phyloP scores from a whole-genome alignment of 1,140 invertebrate genomes.

The Proctacanthus coquilletti region DNA sequence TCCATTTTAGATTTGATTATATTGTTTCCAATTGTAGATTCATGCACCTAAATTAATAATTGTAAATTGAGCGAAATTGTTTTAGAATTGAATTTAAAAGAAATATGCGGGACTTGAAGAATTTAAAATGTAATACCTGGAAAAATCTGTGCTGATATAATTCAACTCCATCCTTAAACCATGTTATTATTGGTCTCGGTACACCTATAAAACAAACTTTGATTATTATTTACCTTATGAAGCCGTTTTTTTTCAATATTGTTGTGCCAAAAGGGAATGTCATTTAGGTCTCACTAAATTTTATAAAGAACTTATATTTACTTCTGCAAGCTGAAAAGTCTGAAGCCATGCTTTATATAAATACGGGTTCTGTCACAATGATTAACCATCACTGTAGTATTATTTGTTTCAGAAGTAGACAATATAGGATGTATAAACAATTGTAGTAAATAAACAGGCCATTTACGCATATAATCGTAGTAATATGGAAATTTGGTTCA shows the following conservation, averaged over 20 bases:
- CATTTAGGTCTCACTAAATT: too few species aligned
- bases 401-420: too few species aligned
- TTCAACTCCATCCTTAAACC: constrained; percentile 85
- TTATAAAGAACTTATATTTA: too few species aligned
- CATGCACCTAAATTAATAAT: constrained; percentile 52
- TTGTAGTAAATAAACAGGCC: too few species aligned
- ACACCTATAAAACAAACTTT: constrained; percentile 17
- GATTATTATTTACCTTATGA: neutral
- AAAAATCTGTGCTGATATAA: constrained; percentile 75
- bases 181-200: constrained; percentile 73
- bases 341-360: too few species aligned
- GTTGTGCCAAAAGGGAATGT: too few species aligned
- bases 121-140: constrained; percentile 41
- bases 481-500: too few species aligned
- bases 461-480: too few species aligned
- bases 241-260: neutral
- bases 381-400: too few species aligned
- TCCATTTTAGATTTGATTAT: constrained; percentile 83
- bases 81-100: neutral
- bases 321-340: too few species aligned
- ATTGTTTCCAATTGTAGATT: constrained; percentile 61
- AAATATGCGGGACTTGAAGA: neutral
- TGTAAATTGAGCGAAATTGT: neutral
- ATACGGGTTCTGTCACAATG: too few species aligned
- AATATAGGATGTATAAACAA: too few species aligned